Conservation (phyloP, 64 coral and sea anemone genomes). For the Dendronephthya gigantea region DNA sequence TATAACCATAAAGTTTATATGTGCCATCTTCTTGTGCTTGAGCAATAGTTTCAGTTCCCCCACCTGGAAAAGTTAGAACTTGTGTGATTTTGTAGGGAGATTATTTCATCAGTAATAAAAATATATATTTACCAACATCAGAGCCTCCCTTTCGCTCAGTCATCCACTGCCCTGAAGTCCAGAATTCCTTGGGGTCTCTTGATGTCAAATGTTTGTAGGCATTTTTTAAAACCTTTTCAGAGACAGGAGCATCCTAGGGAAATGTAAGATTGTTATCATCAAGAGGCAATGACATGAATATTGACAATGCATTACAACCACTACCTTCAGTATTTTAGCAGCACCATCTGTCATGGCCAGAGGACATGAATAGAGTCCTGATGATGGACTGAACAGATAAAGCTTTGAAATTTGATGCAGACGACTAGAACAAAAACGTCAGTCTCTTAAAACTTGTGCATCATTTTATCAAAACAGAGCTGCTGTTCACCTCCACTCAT, state of each 20-base stretch:
- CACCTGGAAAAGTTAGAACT: slow-evolving; percentile 20
- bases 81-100: not conserved
- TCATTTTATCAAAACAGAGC: not conserved
- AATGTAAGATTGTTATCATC: not conserved
- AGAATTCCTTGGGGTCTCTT: slow-evolving; percentile 57
- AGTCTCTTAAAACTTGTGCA: too few species aligned
- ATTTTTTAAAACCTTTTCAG: slow-evolving; percentile 25
- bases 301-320: not conserved
- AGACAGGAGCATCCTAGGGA: not conserved
- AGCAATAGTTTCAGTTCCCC: slow-evolving; percentile 77
- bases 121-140: slow-evolving; percentile 48
- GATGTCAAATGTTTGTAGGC: slow-evolving; percentile 48
- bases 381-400: slow-evolving; percentile 66
- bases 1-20: slow-evolving; percentile 71
- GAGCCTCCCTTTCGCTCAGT: slow-evolving; percentile 81
- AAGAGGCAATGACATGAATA: not conserved
- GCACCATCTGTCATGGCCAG: slow-evolving; percentile 96
- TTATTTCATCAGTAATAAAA: not conserved
- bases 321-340: slow-evolving; percentile 71
- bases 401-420: slow-evolving; percentile 67
- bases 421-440: slow-evolving; percentile 42
- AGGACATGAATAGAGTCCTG: slow-evolving; percentile 87
- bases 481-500: slow-evolving; percentile 61
- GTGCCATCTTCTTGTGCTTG: slow-evolving; percentile 48
- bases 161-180: slow-evolving; percentile 98